phyloP scores from a whole-genome alignment of 2,888 invertebrate genomes.

The Idaea aversata region DNA sequence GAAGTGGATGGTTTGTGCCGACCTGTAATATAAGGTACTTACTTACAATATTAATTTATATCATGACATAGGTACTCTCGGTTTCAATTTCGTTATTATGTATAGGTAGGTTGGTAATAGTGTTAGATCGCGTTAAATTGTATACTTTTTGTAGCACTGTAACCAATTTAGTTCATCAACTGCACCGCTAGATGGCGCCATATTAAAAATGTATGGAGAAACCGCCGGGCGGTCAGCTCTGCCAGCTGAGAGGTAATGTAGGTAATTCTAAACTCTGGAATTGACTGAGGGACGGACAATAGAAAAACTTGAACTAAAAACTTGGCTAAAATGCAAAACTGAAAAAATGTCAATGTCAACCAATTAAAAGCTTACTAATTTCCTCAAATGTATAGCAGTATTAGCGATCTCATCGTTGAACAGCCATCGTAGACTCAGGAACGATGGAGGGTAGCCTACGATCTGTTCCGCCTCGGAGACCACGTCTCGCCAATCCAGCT shows the following conservation, averaged over 20 bases:
- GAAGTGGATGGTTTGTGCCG: constrained; percentile 67
- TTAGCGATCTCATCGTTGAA: constrained; percentile 82
- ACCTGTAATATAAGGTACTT: constrained; percentile 42
- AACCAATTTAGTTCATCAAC: no score
- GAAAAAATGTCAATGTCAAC: not conserved
- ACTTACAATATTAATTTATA: not conserved
- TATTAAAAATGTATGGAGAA: no score
- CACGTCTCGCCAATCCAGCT: constrained; percentile 67
- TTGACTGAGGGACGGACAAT: no score
- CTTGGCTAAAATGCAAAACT: not conserved
- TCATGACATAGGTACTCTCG: not conserved
- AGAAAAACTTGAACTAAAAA: not conserved
- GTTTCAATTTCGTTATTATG: not conserved
- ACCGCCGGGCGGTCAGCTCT: no score
- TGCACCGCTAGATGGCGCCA: no score
- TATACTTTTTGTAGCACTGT: no score
- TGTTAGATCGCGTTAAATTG: no score
- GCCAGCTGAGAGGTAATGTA: no score
- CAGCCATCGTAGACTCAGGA: constrained; percentile 79
- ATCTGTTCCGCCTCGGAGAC: constrained; percentile 70
- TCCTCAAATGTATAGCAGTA: constrained; percentile 73
- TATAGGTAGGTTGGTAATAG: no score
- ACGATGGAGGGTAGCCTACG: constrained; percentile 80
- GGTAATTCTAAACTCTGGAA: no score
- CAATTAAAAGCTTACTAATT: constrained; percentile 49